phyloP scores from a whole-genome alignment of 2,888 invertebrate genomes.

The Drosophila tripunctata region DNA sequence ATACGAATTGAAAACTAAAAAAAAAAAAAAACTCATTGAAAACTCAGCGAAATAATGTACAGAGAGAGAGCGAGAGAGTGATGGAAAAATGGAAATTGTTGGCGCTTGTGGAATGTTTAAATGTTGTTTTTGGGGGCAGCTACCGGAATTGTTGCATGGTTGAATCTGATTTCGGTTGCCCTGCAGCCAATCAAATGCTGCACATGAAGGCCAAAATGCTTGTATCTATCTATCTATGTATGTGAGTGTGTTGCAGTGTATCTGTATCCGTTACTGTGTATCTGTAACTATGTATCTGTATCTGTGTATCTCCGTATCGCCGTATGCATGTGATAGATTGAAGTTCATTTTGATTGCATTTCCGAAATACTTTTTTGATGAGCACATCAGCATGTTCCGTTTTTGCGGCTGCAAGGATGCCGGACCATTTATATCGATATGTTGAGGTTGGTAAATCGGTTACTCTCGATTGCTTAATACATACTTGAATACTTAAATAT shows the following conservation, averaged over 20 bases:
- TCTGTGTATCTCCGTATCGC: neutral
- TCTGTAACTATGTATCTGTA: constrained; percentile 1
- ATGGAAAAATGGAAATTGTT: constrained; percentile 3
- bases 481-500: too few species aligned
- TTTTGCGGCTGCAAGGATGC: constrained; percentile 20
- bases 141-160: constrained; percentile 54
- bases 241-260: neutral
- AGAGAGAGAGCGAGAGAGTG: neutral
- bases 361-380: constrained; percentile 48
- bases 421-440: constrained; percentile 5
- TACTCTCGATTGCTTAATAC: neutral
- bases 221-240: neutral
- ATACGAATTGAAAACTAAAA: constrained; percentile 18
- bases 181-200: constrained; percentile 51
- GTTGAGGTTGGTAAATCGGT: neutral
- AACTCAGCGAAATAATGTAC: neutral
- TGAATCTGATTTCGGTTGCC: constrained; percentile 34
- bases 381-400: constrained; percentile 37
- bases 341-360: constrained; percentile 48
- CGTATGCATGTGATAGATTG: neutral
- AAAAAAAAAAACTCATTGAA: neutral
- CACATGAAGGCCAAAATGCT: constrained; percentile 41
- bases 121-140: constrained; percentile 37
- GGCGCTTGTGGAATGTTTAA: constrained; percentile 31
- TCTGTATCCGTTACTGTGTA: constrained; percentile 7